These are phyloP conservation scores for Mesocentrotus franciscanus DNA, from an alignment of 53 echinoderm and acorn worm genomes.

Conservation along the genomic window DNA sequence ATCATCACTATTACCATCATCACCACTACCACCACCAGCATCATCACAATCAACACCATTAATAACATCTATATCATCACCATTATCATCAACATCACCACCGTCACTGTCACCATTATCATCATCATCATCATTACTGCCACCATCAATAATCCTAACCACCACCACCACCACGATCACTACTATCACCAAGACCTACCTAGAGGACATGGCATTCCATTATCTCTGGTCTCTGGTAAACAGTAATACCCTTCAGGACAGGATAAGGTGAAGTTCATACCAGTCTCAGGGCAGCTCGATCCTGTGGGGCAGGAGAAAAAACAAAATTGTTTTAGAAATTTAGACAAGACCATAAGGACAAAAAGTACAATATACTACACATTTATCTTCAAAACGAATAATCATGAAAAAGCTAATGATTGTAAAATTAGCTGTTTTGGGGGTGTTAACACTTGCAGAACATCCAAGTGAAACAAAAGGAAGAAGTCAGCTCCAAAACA, in stretches of 20 bases:
- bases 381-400: neutral
- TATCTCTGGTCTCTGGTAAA: constrained; percentile 75
- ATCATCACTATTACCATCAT: neutral
- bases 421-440: neutral
- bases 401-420: no score
- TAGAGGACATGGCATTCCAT: constrained; percentile 87
- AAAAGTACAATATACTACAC: no score
- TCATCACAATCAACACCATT: neutral
- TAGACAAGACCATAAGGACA: neutral
- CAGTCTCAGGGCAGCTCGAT: constrained; percentile 85
- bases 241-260: constrained; percentile 96
- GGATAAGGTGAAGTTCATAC: constrained; percentile 86
- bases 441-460: neutral
- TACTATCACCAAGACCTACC: constrained; percentile 69
- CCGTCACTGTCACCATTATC: neutral
- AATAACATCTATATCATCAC: no score
- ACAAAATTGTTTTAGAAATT: neutral
- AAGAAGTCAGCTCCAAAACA: no score
- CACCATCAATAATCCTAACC: neutral
- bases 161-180: neutral
- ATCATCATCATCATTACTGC: neutral
- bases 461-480: no score
- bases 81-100: neutral
- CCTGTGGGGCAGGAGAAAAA: constrained; percentile 48
- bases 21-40: neutral